Percentiles rank a stretch among this genome's conserved stretches.
Conservation (phyloP, 1,140 invertebrate genomes). For the Vanessa atalanta region DNA sequence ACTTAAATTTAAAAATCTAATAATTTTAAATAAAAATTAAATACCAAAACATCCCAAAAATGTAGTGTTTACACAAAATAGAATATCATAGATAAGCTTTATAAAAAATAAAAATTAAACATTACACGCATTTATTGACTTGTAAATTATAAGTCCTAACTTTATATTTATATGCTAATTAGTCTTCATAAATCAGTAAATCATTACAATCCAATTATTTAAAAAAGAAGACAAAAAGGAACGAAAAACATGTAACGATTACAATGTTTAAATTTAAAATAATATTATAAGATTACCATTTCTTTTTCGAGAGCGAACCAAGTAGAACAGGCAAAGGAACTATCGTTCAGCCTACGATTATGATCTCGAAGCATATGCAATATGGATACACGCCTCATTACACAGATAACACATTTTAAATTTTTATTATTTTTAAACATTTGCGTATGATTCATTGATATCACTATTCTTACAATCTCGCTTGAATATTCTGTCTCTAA, state of each 20-base stretch:
- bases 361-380: neutral
- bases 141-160: too few species aligned
- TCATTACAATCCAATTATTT: too few species aligned
- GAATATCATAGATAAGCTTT: too few species aligned
- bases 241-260: neutral
- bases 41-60: too few species aligned
- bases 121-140: too few species aligned
- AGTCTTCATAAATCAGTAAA: too few species aligned
- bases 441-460: conserved; percentile 4
- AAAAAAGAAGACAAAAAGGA: neutral
- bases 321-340: conserved; percentile 6
- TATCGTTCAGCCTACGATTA: conserved; percentile 1
- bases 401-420: neutral
- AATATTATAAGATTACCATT: conserved; percentile 1
- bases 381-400: neutral
- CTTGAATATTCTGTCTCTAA: neutral
- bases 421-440: neutral
- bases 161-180: too few species aligned
- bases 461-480: neutral
- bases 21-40: too few species aligned
- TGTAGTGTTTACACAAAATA: too few species aligned
- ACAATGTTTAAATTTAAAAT: neutral
- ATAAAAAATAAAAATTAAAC: too few species aligned
- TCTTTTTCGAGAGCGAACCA: conserved; percentile 14
- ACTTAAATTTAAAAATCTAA: too few species aligned